phyloP scores from a whole-genome alignment of 1,140 invertebrate genomes.

The Formica exsecta region DNA sequence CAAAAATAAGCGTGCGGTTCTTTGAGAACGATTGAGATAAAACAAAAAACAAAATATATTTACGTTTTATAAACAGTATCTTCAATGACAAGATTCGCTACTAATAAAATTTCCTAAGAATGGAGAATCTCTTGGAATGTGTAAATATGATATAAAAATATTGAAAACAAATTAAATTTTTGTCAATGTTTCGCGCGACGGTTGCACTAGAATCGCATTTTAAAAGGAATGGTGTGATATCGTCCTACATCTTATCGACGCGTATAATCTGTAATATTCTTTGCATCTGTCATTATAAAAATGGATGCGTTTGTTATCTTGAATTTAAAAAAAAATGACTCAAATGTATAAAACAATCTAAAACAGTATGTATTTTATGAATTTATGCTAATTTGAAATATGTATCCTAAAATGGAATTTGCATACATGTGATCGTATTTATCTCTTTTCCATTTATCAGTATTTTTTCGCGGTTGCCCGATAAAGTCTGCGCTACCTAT shows the following conservation, averaged over 20 bases:
- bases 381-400: background rate
- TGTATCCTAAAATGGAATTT: background rate
- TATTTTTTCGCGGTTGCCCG: slow-evolving; percentile 69
- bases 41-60: background rate
- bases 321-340: background rate
- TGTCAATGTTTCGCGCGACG: slow-evolving; percentile 68
- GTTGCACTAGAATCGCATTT: slow-evolving; percentile 76
- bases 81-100: background rate
- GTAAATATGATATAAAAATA: slow-evolving; percentile 79
- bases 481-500: slow-evolving; percentile 72
- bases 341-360: background rate
- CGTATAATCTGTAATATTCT: background rate
- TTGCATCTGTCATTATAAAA: background rate
- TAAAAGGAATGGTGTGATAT: slow-evolving; percentile 46
- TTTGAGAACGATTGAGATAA: background rate
- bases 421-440: background rate
- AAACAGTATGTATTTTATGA: background rate
- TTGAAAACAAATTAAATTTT: slow-evolving; percentile 85
- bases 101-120: background rate
- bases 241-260: slow-evolving; percentile 21
- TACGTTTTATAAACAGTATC: background rate
- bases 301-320: background rate
- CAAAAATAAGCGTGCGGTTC: background rate
- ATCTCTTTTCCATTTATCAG: background rate
- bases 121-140: slow-evolving; percentile 74